A percentile compares a stretch with the other conserved stretches of the same genome.
phyloP scores from a whole-genome alignment of 2,888 invertebrate species.

The Andrena bucephala region DNA sequence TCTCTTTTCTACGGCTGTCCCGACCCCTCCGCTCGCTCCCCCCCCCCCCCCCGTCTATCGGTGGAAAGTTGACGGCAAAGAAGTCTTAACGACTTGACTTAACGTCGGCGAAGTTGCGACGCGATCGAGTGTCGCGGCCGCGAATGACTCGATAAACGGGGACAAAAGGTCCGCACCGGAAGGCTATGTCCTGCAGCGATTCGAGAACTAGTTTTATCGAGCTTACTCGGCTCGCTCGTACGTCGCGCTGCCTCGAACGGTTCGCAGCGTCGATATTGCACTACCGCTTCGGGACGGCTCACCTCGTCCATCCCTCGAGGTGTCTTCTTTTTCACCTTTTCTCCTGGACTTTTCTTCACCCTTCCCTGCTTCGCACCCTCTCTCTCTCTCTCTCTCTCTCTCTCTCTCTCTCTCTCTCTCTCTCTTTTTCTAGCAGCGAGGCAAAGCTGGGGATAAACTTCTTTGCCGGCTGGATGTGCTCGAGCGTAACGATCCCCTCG shows the following conservation, averaged over 20 bases:
- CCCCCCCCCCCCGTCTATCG: background rate
- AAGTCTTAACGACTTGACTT: conserved; percentile 34
- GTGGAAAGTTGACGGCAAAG: conserved; percentile 26
- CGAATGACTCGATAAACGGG: conserved; percentile 47
- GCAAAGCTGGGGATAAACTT: conserved; percentile 52
- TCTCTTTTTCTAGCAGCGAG: background rate
- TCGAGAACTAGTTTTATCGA: conserved; percentile 77
- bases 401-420: too few relatives aligned
- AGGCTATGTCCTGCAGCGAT: conserved; percentile 58
- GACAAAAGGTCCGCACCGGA: conserved; percentile 40
- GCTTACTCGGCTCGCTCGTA: conserved; percentile 48
- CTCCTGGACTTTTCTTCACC: conserved; percentile 1
- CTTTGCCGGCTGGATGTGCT: conserved; percentile 50
- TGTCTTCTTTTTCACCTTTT: background rate
- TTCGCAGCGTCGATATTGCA: conserved; percentile 41
- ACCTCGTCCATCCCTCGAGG: background rate
- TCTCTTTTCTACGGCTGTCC: background rate
- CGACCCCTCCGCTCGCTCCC: background rate
- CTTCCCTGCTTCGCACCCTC: conserved; percentile 4
- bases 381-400: background rate
- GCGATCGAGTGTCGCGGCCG: conserved; percentile 18
- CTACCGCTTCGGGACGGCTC: conserved; percentile 22
- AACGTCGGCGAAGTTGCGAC: background rate
- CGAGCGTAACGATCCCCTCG: conserved; percentile 70
- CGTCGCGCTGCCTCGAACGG: conserved; percentile 22